These are phyloP conservation scores for Hemithea aestivaria DNA, from an alignment of 2,888 invertebrate species.

Conservation along the genomic window DNA sequence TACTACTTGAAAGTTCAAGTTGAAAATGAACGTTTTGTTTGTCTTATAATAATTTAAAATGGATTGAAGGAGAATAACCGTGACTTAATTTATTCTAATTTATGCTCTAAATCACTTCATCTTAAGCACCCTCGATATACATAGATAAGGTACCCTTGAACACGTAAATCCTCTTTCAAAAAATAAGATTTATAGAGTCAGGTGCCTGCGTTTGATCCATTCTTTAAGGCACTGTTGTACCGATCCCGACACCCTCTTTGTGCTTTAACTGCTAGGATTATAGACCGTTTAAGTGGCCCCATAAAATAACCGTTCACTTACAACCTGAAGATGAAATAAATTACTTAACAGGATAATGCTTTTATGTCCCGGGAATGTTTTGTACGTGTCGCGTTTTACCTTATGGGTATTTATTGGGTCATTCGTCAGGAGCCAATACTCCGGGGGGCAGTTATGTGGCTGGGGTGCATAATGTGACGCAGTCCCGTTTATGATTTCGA, in stretches of 20 bases:
- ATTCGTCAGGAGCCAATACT: constrained; percentile 72
- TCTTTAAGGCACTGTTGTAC: constrained; percentile 61
- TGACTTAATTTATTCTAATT: constrained; percentile 32
- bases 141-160: constrained; percentile 32
- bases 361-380: constrained; percentile 71
- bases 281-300: constrained; percentile 71
- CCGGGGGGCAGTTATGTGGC: constrained; percentile 69
- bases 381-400: constrained; percentile 73
- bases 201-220: constrained; percentile 55
- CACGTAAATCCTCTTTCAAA: constrained; percentile 37
- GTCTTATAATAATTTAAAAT: too few relatives aligned
- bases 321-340: constrained; percentile 76
- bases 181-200: constrained; percentile 59
- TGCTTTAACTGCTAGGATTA: constrained; percentile 68
- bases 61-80: too few relatives aligned
- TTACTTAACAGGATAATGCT: constrained; percentile 77
- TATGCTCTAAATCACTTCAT: constrained; percentile 36
- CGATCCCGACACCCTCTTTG: constrained; percentile 64
- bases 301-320: constrained; percentile 70
- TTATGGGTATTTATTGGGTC: constrained; percentile 77
- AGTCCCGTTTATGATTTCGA: constrained; percentile 60
- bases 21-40: too few relatives aligned
- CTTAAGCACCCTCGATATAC: constrained; percentile 31
- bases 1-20: too few relatives aligned
- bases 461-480: constrained; percentile 71